Conservation (phyloP, 2,113 vertebrate genomes). For the Boleophthalmus pectinirostris region DNA sequence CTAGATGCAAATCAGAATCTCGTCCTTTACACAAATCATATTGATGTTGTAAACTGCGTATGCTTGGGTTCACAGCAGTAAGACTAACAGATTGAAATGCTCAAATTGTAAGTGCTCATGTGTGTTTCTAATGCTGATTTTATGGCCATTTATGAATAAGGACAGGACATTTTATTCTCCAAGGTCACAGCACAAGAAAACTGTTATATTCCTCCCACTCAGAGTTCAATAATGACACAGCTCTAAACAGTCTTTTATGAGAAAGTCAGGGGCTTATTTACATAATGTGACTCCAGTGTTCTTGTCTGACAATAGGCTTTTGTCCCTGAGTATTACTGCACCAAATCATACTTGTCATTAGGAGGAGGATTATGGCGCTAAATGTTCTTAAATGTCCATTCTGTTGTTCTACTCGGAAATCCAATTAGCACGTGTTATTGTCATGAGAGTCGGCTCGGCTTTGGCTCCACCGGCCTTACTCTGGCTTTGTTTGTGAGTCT, state of each 20-base stretch:
- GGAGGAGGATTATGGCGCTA: slow-evolving; percentile 22
- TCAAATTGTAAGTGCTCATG: neutral
- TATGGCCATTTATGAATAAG: slow-evolving; percentile 26
- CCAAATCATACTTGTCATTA: slow-evolving; percentile 10
- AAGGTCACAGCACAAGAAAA: slow-evolving; percentile 3
- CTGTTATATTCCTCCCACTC: neutral
- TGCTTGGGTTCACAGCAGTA: neutral
- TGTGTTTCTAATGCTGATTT: neutral
- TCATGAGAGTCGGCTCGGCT: neutral
- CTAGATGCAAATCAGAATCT: neutral
- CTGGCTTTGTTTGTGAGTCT: neutral
- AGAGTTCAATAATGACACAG: neutral
- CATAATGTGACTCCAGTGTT: slow-evolving; percentile 15
- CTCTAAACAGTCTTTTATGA: slow-evolving; percentile 5
- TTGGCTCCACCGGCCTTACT: neutral
- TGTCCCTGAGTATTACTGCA: neutral
- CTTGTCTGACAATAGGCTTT: slow-evolving; percentile 18
- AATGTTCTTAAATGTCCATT: slow-evolving; percentile 41
- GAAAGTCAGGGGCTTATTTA: slow-evolving; percentile 21
- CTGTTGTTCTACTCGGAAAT: slow-evolving; percentile 28
- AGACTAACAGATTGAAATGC: neutral
- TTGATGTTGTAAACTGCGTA: neutral
- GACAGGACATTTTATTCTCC: slow-evolving; percentile 1
- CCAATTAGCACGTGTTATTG: slow-evolving; percentile 48
- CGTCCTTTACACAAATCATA: neutral